Evolutionary conservation across 2,113 vertebrate genomes (phyloP).

Genomic region (Hippocampus guttulatus): DNA sequence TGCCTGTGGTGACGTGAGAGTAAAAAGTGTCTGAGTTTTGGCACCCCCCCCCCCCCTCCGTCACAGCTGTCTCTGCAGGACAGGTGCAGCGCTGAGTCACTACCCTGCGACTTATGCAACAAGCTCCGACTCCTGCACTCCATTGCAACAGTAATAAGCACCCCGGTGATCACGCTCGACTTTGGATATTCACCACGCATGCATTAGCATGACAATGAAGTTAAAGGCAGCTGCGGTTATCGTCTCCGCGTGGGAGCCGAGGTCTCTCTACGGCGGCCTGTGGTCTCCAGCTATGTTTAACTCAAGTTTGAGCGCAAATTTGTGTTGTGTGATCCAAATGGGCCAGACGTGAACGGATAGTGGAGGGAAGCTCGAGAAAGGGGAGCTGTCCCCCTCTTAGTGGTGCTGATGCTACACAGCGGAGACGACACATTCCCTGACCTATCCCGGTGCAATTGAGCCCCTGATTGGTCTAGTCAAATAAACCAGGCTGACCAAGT

Average conservation of each 20-base stretch:
- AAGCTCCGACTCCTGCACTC: conserved; percentile 48
- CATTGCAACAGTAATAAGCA: conserved; percentile 29
- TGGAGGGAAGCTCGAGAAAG: background rate
- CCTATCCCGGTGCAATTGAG: conserved; percentile 9
- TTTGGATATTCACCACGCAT: conserved; percentile 26
- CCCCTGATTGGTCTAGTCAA: background rate
- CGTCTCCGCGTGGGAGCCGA: conserved; percentile 6
- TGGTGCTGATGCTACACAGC: conserved; percentile 52
- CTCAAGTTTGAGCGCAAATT: conserved; percentile 30
- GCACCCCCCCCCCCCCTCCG: background rate
- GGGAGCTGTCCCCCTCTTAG: conserved; percentile 54
- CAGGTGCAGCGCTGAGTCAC: conserved; percentile 77
- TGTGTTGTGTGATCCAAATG: conserved; percentile 34
- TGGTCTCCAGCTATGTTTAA: conserved; percentile 15
- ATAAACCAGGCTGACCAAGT: conserved; percentile 2
- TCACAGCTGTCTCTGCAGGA: conserved; percentile 49
- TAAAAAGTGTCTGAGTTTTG: conserved; percentile 19
- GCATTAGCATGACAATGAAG: conserved; percentile 14
- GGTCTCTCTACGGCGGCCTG: conserved; percentile 30
- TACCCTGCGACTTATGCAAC: conserved; percentile 68
- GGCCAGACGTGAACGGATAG: conserved; percentile 34
- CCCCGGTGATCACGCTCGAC: conserved; percentile 16
- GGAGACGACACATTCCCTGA: conserved; percentile 5
- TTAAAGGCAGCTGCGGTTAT: background rate
- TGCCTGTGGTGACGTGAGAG: background rate